These are phyloP conservation scores for Tichodroma muraria DNA, from an alignment of 2,113 vertebrate genomes.

Conservation along the genomic window DNA sequence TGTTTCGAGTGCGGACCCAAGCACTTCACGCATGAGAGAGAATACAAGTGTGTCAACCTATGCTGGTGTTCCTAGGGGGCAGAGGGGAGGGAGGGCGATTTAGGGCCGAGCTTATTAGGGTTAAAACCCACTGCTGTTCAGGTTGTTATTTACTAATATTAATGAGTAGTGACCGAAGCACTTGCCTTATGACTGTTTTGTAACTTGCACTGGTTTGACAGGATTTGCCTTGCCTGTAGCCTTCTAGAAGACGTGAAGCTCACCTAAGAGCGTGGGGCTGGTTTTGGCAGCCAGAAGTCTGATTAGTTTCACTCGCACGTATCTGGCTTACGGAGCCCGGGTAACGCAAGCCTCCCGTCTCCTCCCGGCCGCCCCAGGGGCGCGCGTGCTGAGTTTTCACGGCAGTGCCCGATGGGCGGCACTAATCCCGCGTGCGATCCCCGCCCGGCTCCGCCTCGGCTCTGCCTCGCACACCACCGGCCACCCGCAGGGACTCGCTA, in stretches of 20 bases:
- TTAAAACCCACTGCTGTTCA: neutral
- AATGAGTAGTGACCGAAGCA: accelerated
- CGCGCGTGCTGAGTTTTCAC: neutral
- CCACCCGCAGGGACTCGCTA: neutral
- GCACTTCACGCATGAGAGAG: no score
- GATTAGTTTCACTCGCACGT: neutral
- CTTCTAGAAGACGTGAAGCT: neutral
- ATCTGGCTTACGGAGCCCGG: neutral
- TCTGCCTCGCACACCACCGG: accelerated
- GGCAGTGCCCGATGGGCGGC: neutral
- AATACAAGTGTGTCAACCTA: neutral
- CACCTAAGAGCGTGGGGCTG: neutral
- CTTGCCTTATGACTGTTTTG: neutral
- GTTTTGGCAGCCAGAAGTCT: neutral
- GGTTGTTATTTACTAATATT: neutral
- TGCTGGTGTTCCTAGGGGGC: neutral
- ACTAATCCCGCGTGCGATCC: accelerated
- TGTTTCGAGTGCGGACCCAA: neutral
- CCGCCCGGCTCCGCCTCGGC: neutral
- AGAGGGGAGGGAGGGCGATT: neutral
- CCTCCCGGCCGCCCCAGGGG: neutral
- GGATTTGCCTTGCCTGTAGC: neutral
- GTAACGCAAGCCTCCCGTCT: accelerated
- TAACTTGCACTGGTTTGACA: neutral
- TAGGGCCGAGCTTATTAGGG: neutral